These are phyloP conservation scores for Gadus chalcogrammus DNA, from an alignment of 2,113 vertebrate species.

Conservation along the genomic window DNA sequence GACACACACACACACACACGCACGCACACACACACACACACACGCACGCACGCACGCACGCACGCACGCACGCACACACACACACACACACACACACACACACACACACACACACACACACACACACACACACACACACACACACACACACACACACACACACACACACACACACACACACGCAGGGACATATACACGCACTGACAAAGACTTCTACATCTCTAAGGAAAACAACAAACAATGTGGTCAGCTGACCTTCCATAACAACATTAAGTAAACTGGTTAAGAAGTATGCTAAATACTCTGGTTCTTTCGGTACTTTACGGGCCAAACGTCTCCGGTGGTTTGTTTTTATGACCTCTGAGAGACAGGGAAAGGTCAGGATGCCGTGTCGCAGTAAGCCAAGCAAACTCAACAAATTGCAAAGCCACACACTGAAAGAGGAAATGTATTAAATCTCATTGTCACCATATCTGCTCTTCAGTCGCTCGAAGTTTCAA, in stretches of 20 bases:
- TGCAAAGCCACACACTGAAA: constrained; percentile 4
- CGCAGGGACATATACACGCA: neutral
- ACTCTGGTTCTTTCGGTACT: constrained; percentile 23
- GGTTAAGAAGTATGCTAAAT: constrained; percentile 49
- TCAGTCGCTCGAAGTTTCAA: neutral
- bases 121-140: no score
- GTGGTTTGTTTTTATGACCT: constrained; percentile 37
- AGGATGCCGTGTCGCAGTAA: neutral
- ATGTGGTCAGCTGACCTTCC: constrained; percentile 40
- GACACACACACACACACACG: neutral
- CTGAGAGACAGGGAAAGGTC: constrained; percentile 23
- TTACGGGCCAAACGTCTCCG: constrained; percentile 18
- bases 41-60: no score
- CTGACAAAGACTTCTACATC: constrained; percentile 27
- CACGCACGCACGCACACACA: no score
- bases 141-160: no score
- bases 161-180: no score
- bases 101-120: no score
- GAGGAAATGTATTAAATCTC: constrained; percentile 1
- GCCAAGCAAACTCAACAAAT: neutral
- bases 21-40: no score
- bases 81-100: no score
- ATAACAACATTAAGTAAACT: constrained; percentile 37
- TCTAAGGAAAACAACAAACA: constrained; percentile 43
- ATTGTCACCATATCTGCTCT: neutral